Conservation (phyloP, 2,113 vertebrate genomes). For the Sapayoa aenigma region DNA sequence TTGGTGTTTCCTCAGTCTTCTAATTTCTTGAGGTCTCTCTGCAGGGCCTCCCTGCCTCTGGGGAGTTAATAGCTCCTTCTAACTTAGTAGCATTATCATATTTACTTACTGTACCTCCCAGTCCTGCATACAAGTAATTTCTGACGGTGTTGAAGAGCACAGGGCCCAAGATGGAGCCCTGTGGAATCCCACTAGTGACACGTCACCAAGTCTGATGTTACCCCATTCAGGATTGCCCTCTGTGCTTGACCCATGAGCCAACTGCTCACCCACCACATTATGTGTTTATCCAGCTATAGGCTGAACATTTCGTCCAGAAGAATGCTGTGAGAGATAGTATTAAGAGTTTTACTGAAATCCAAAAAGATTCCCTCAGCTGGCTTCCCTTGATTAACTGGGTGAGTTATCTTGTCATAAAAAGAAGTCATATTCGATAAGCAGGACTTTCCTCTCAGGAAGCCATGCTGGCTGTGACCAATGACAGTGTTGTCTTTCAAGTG, state of each 20-base stretch:
- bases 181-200: neutral
- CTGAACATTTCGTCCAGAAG: neutral
- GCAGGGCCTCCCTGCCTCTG: no score
- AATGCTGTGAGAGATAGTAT: neutral
- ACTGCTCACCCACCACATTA: neutral
- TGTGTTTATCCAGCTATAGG: neutral
- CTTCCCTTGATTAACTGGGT: neutral
- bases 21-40: neutral
- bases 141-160: neutral
- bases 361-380: neutral
- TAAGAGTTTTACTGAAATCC: neutral
- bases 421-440: neutral
- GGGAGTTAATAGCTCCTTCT: neutral
- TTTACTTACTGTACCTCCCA: neutral
- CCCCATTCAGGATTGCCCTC: neutral
- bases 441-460: neutral
- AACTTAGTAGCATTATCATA: neutral
- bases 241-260: neutral
- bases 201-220: neutral
- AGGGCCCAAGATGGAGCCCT: rapidly evolving
- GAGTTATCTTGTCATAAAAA: neutral
- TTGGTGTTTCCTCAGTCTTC: neutral
- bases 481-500: neutral
- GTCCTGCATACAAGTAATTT: rapidly evolving
- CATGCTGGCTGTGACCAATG: neutral